Evolutionary conservation across 2,797 vertebrate species (phyloP).

Genomic region (Glossophaga mutica): DNA sequence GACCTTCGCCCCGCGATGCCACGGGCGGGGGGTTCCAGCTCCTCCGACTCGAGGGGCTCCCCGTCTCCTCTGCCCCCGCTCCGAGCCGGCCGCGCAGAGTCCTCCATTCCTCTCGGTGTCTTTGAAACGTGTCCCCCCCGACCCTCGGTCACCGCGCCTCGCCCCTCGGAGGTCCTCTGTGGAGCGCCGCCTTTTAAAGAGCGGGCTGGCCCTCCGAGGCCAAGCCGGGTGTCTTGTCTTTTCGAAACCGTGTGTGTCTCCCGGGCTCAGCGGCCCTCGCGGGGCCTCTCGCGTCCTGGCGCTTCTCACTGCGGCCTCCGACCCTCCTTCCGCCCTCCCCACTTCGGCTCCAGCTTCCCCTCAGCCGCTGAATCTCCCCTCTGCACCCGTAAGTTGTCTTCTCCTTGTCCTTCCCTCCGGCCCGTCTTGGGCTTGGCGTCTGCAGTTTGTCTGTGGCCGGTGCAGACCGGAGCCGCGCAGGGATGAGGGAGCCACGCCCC

Average conservation of each 20-base stretch:
- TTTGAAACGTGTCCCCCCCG: neutral
- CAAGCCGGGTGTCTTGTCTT: neutral
- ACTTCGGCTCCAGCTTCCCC: neutral
- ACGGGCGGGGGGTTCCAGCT: no score
- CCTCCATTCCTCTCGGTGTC: neutral
- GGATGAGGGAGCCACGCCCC: neutral
- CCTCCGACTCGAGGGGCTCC: no score
- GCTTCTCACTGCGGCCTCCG: neutral
- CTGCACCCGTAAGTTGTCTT: neutral
- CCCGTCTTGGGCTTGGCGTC: neutral
- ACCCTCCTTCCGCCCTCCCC: neutral
- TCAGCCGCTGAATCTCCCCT: neutral
- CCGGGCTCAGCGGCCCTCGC: neutral
- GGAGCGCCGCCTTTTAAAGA: neutral
- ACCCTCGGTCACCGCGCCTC: neutral
- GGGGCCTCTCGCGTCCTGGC: neutral
- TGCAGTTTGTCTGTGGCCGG: neutral
- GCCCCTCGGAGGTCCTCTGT: neutral
- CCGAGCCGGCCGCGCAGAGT: neutral
- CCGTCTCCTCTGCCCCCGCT: neutral
- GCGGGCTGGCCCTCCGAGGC: neutral
- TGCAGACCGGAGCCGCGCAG: neutral
- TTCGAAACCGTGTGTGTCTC: neutral
- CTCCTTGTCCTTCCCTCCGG: neutral
- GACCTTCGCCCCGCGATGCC: no score